Evolutionary conservation across 2,797 vertebrate species (phyloP), one percentile per base, ranked within the genome.

Genomic region (Micrastur ruficollis): DNA sequence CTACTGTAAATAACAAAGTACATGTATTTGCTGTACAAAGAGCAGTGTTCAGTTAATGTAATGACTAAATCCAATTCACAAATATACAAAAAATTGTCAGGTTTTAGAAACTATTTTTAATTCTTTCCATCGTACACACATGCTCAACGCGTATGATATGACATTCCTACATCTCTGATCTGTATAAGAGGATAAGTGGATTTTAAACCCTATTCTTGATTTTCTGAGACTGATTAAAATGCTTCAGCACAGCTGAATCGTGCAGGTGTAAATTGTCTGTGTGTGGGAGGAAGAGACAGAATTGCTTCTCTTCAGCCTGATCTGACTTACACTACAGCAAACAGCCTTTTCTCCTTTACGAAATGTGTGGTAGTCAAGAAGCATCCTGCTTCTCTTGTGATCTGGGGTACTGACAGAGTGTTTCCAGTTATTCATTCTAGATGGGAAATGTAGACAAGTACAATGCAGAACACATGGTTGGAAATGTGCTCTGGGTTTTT

Each of bases 371-470:
- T 91, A 95, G 96, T 95, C 92, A 94, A 91, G 86, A 94, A 93
- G 86, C 86, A 95, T 95, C 88, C 90, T 91, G 90, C 95, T 94
- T 47, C 90, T 96, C 91, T 94, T 97, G 94, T 95, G 90, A 96
- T 95, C 84, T 90, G 96, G 76, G 92, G 78, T 95, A 93, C 95
- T 97, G 95, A 93, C 93, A 92, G 87, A 91, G 84, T 89, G 58
- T 93, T 97, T 97, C 94, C 95, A 96, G 93, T 97, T 97, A 97
- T 89, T 96, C 91, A 89, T 86, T 92, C 58, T 94, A 81, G 86
- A 93, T 95, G 92, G 89, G 84, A 97, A 96, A 97, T 91, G 86
- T 90, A 90, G 94, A 82, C 81, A 96, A 95, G 70, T 86, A 94
- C 92, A 96, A 97, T 79, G 93, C 73, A 81, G 91, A 97, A 88